Conservation (phyloP, 2,113 vertebrate genomes). For the Lethenteron reissneri region DNA sequence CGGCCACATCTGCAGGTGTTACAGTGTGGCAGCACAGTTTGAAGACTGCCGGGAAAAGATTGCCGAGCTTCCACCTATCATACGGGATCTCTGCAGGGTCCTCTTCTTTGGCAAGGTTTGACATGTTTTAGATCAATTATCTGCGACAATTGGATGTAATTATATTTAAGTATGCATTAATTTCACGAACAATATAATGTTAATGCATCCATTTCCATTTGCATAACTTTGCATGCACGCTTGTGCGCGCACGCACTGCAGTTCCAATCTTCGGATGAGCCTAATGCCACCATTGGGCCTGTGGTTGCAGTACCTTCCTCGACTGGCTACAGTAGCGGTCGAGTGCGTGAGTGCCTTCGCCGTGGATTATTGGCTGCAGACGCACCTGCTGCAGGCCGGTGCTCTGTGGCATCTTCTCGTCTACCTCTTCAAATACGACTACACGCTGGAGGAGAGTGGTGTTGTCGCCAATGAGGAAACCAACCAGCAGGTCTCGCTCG, state of each 20-base stretch:
- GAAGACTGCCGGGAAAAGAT: conserved; percentile 96
- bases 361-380: conserved; percentile 84
- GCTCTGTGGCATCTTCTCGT: conserved; percentile 78
- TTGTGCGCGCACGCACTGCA: background rate
- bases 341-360: conserved; percentile 85
- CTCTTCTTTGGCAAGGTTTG: conserved; percentile 70
- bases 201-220: no score
- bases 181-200: background rate
- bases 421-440: conserved; percentile 85
- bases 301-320: conserved; percentile 40
- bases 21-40: conserved; percentile 88
- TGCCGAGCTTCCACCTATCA: conserved; percentile 71
- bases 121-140: background rate
- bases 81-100: conserved; percentile 74
- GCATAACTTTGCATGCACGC: no score
- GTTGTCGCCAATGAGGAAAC: conserved; percentile 80
- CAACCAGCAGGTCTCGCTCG: conserved; percentile 52
- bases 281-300: no score
- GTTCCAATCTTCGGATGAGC: background rate
- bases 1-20: conserved; percentile 76
- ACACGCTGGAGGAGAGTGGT: conserved; percentile 84
- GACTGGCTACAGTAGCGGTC: conserved; percentile 53
- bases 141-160: background rate
- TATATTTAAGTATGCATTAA: background rate
- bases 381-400: conserved; percentile 74